Base-by-base conservation (phyloP, 2,888 invertebrate genomes). In the Rhogogaster chlorosoma region DNA sequence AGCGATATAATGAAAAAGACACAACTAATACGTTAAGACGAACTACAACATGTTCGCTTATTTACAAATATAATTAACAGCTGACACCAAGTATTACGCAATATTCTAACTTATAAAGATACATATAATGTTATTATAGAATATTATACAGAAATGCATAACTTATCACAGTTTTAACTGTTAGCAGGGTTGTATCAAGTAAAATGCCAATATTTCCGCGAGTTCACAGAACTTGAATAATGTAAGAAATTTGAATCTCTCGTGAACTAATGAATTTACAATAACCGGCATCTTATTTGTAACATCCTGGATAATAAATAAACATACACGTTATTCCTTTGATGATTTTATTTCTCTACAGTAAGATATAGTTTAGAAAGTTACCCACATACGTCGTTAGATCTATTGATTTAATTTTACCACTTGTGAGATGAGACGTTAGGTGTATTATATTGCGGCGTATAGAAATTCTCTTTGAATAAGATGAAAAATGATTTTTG, bases 81-180 rank as follows among this genome's bases (percentile, higher is more conserved):
- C 87, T 88, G 88, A 90, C 89, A 90, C 90, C 90, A 90, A 90
- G 84, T 86, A 87, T 89, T 83, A 87, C 84, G 89, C 89, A 89
- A 89, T 90, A 89, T 88, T 84, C 85, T 86, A 71, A 38, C 42
- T 83, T 70, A 64, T 83, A 83, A 42, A 80, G 10, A 61, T 80
- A 78, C 57, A 80, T 67, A 83, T 83, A 83, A 83, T 36, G 77
- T 77, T 70, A 83, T 26, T 18, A 70, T 83, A 83, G 29, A 29
- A 67, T 42, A 83, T 64, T 42, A 73, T 71, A 53, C 53, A 53
- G n/a, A 53, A n/a, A 53, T 53, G 53, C n/a, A n/a, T 53, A 53
- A 53, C 49, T n/a, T 53, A 6, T 53, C 53, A 53, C 53, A 53
- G 53, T 53, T 53, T n/a, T n/a, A n/a, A 53, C n/a, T 53, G 53